phyloP scores from a whole-genome alignment of 1,140 invertebrate species.

The Andrena cerasifolii region DNA sequence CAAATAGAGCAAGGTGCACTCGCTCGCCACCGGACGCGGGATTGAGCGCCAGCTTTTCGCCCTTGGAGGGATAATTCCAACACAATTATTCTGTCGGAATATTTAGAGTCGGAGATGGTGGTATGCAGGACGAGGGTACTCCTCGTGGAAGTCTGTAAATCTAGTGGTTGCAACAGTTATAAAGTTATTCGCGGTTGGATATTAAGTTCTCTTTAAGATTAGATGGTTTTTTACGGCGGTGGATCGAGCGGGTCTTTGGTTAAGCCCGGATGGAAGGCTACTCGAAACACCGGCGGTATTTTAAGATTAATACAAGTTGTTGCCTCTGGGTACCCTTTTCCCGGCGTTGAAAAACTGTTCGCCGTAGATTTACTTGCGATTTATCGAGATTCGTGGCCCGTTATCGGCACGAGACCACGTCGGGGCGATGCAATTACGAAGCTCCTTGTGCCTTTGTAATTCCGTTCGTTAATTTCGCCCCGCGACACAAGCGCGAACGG shows the following conservation, averaged over 20 bases:
- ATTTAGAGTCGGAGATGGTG: too few relatives aligned
- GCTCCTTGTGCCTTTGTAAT: background rate
- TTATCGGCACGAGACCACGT: constrained; percentile 15
- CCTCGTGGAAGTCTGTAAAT: background rate
- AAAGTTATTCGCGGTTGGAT: constrained; percentile 19
- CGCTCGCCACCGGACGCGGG: background rate
- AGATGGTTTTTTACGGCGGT: constrained; percentile 19
- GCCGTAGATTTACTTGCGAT: constrained; percentile 49
- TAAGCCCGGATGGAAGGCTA: background rate
- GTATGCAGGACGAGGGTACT: background rate
- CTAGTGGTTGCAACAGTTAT: constrained; percentile 6
- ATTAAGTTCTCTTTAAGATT: constrained; percentile 46
- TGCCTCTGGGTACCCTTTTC: constrained; percentile 16
- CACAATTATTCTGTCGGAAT: too few relatives aligned
- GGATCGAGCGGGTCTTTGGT: constrained; percentile 13
- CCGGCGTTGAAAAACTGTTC: constrained; percentile 26
- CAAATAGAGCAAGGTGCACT: background rate
- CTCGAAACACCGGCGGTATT: constrained; percentile 33
- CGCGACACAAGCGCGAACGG: background rate
- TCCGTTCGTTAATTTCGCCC: background rate
- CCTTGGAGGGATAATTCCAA: background rate
- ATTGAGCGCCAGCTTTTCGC: too few relatives aligned
- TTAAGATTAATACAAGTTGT: constrained; percentile 50
- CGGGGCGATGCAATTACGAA: background rate
- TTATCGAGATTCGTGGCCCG: constrained; percentile 29